Percentiles rank a stretch among this genome's conserved stretches.
These are phyloP conservation scores for Gnathonemus echidnorhynchus DNA, from an alignment of 2,113 vertebrate genomes.

Conservation along the genomic window DNA sequence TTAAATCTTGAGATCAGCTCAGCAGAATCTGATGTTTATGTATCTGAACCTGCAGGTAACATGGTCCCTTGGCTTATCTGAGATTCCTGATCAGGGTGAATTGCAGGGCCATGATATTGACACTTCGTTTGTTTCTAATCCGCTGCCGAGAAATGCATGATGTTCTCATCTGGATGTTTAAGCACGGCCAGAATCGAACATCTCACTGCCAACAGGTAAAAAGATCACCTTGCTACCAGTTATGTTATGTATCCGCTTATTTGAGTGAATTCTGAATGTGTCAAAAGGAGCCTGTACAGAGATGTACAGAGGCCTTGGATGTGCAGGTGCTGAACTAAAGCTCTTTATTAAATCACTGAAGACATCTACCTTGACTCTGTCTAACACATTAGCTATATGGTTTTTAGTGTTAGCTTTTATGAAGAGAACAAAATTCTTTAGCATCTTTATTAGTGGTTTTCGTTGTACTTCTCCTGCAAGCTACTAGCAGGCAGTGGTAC, in stretches of 20 bases:
- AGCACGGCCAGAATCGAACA: not conserved
- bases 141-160: not conserved
- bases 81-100: not conserved
- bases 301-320: not conserved
- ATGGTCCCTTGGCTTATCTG: not conserved
- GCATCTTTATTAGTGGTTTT: not conserved
- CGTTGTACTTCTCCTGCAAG: not conserved
- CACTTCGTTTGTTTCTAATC: not conserved
- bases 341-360: not conserved
- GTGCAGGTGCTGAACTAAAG: not conserved
- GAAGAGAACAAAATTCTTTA: not conserved
- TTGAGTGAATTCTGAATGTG: not conserved
- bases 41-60: not conserved
- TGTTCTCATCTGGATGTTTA: not conserved
- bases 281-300: not conserved
- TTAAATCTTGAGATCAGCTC: not conserved
- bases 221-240: not conserved
- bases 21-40: not conserved
- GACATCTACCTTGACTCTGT: not conserved
- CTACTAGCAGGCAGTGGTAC: not conserved
- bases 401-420: not conserved
- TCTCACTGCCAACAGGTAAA: not conserved
- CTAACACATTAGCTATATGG: not conserved
- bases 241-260: not conserved
- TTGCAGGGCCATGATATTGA: not conserved